These are phyloP conservation scores for Psephotus haematonotus DNA, from an alignment of 2,113 vertebrate species.

Conservation along the genomic window DNA sequence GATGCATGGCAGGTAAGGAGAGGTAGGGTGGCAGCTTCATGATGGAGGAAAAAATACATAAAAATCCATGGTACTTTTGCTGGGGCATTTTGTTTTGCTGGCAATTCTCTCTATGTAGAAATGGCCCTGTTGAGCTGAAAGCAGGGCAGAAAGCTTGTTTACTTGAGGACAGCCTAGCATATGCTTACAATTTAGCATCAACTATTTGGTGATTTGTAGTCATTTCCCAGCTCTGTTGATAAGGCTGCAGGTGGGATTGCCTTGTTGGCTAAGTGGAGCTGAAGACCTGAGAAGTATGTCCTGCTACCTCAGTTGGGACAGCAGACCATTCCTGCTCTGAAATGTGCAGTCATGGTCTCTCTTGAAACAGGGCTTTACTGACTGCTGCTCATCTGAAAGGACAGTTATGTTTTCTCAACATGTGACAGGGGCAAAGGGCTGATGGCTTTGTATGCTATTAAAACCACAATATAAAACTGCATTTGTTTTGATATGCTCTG, in stretches of 20 bases:
- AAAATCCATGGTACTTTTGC: neutral
- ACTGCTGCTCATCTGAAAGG: neutral
- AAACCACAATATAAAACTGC: neutral
- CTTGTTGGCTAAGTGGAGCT: neutral
- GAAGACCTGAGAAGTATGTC: neutral
- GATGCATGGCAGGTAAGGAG: neutral
- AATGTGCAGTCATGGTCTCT: neutral
- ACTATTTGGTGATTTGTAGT: neutral
- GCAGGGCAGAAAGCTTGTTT: neutral
- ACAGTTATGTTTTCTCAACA: neutral
- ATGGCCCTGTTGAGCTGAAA: neutral
- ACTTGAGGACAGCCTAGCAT: too few relatives aligned
- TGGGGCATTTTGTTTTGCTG: neutral
- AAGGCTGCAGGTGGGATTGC: neutral
- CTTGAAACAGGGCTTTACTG: neutral
- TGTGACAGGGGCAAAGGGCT: neutral
- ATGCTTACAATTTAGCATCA: neutral
- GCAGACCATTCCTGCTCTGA: neutral
- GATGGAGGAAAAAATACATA: neutral
- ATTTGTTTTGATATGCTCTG: neutral
- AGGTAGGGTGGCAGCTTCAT: neutral
- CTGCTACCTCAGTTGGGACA: neutral
- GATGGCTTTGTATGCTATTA: neutral
- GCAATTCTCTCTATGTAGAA: neutral
- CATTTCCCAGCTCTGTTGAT: neutral